Evolutionary conservation across 2,797 vertebrate species (phyloP), one percentile per base, ranked within the genome.

Genomic region (Spheniscus humboldti): DNA sequence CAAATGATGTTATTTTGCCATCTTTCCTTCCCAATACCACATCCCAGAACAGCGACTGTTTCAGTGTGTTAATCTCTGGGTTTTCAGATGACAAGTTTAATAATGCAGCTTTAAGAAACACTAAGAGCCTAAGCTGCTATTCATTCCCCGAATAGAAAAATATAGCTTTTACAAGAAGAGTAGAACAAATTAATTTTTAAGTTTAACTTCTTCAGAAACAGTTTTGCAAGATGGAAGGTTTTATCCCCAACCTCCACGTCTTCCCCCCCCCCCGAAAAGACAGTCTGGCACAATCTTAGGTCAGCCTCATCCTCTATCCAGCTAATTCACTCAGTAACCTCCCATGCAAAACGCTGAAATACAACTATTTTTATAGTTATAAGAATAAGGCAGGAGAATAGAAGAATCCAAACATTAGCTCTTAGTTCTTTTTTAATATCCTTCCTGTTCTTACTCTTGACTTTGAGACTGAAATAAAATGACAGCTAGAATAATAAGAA

Each of bases 101-200:
- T 77, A 92, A 91, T 24, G 48, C 74, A 94, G 74, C 52, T 92
- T 92, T 95, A 86, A 48, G 48, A 88, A 95, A 90, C 9, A 24
- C 50, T 53, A 81, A 91, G 53, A 86, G 20, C 30, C 52, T 86
- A 89, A 94, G 57, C 81, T 2, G 12, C 59, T 85, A 52, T 41
- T 69, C 28, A 27, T 37, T 33, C 31, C 23, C 67, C 7, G 7
- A 76, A 60, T 1, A 57, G 24, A 66, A 52, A 77, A 87, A 73
- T 5, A 59, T 1, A 87, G 60, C 28, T 85, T 85, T 83, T 48
- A 60, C 20, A 74, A 73, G 60, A 79, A 19, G 13, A 93, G 18
- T 2, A 69, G 27, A 81, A 62, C 13, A 87, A 60, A 19, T 10
- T 19, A 33, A 11, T 57, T 94, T 15, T 94, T 13, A 90, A 74